Base-by-base conservation (phyloP, 2,888 invertebrate genomes). In the Scotopteryx bipunctaria region DNA sequence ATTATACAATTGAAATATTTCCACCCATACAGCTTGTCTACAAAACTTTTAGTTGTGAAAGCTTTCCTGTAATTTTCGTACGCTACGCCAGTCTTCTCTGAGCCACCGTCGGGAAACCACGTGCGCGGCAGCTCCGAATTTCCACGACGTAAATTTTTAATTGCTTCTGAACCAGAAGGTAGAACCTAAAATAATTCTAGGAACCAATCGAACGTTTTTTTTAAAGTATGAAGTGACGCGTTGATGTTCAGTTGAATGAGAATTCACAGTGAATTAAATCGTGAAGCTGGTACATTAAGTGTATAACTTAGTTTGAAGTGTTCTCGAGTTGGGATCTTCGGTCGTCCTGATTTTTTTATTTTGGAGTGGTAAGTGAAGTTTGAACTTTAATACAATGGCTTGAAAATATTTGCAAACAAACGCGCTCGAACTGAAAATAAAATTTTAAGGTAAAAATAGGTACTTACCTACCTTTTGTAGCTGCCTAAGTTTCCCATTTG, bases 301-400 rank as follows among this genome's bases (percentile, higher is more conserved):
- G 70, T 76, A 72, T 76, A 66, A 80, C 71, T 78, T 73, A 83
- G 83, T 83, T 85, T 81, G 81, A 83, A 83, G 85, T 85, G 82
- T 71, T 70, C 76, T 73, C 73, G 70, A 68, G 76, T 69, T 68
- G 69, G 64, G 63, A 69, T 74, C 67, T 71, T 70, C 71, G 69
- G 71, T 68, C 76, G 81, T 78, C 76, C 83, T 86, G 85, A 79
- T 71, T 74, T 78, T 78, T 75, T 67, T 77, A 69, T 68, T 74
- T 81, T 70, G 75, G 70, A 72, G 66, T 76, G 85, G 86, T 85
- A 64, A 79, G 83, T 71, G 49, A 11, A 32, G 46, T 40, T 54
- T 38, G 37, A 41, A 19, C 40, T 51, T 51, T 44, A 38, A 43
- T 46, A 27, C 53, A 48, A 47, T 16, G 33, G 21, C 32, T 43